Conservation (phyloP, 2,113 vertebrate species). For the Rhabdornis inornatus region DNA sequence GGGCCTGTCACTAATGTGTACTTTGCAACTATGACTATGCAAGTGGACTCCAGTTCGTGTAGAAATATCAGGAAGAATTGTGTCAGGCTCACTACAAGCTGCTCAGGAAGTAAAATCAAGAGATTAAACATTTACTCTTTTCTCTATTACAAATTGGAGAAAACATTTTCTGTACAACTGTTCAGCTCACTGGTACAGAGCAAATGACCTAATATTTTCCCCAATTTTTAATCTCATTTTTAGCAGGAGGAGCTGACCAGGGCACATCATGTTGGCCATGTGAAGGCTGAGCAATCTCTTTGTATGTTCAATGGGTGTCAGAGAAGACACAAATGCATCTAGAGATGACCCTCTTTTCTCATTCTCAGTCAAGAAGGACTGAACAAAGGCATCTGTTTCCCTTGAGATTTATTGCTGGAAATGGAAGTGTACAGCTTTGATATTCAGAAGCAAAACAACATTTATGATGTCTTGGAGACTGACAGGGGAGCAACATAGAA, state of each 20-base stretch:
- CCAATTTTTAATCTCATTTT: neutral
- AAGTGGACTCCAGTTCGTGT: neutral
- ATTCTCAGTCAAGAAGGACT: neutral
- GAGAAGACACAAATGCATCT: neutral
- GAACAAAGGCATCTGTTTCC: neutral
- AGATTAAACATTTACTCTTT: neutral
- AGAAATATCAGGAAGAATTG: neutral
- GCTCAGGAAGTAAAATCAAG: neutral
- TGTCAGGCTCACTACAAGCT: neutral
- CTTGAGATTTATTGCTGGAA: neutral
- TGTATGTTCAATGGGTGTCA: neutral
- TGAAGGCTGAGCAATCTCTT: neutral
- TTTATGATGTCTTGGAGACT: neutral
- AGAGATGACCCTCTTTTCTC: neutral
- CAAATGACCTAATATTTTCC: neutral
- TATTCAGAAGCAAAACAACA: neutral
- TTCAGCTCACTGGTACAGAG: neutral
- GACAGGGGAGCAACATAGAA: neutral
- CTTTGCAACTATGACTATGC: neutral
- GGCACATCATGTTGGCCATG: fast-evolving
- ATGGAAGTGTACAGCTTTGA: neutral
- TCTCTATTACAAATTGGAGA: neutral
- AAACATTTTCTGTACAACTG: neutral
- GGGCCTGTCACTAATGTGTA: neutral
- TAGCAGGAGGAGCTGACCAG: neutral